A percentile compares a stretch with the other conserved stretches of the same genome.
These are phyloP conservation scores for Caenorhabditis tropicalis DNA, from an alignment of 1,140 invertebrate genomes.

Conservation along the genomic window DNA sequence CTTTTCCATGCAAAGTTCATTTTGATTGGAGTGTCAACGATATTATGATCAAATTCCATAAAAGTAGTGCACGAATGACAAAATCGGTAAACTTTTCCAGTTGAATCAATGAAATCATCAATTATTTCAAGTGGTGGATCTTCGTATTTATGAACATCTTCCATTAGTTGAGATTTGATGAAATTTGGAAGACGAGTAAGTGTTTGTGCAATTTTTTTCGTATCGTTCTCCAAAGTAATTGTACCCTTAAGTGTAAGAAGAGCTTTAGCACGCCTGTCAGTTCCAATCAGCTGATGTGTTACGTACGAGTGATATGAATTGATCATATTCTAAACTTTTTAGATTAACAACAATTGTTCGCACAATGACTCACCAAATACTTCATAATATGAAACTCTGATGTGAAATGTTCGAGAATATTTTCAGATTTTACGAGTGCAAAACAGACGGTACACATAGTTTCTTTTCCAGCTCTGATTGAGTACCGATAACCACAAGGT, in stretches of 20 bases:
- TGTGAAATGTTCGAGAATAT: not conserved
- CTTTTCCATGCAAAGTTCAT: not conserved
- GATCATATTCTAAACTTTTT: not conserved
- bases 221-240: not conserved
- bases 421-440: not conserved
- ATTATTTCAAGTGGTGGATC: not conserved
- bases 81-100: slow-evolving; percentile 18
- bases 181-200: not conserved
- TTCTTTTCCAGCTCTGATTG: not conserved
- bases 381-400: slow-evolving; percentile 1
- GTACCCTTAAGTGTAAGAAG: not conserved
- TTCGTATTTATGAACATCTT: not conserved
- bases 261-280: not conserved
- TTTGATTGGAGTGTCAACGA: not conserved
- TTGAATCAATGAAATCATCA: not conserved
- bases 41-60: not conserved
- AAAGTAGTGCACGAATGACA: not conserved
- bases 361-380: not conserved
- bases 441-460: not conserved
- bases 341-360: no score
- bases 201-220: not conserved
- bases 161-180: not conserved
- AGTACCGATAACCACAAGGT: slow-evolving; percentile 1
- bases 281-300: not conserved
- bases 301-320: not conserved